These are phyloP conservation scores for Petroica traversi DNA, from an alignment of 2,113 vertebrate genomes.

Conservation along the genomic window DNA sequence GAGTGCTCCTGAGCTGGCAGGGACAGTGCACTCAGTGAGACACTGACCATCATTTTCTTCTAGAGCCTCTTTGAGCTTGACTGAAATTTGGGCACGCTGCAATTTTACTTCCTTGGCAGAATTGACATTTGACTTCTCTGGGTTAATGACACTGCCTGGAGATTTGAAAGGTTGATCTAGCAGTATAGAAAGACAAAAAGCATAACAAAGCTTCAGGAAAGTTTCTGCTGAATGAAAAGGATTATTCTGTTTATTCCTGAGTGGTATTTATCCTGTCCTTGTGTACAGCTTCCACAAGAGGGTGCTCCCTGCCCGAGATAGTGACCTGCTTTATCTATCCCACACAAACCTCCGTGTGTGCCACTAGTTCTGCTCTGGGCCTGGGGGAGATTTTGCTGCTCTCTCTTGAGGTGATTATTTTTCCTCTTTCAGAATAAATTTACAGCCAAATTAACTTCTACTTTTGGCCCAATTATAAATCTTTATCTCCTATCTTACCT, in stretches of 20 bases:
- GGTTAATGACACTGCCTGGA: background rate
- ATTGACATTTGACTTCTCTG: background rate
- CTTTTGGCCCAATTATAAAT: background rate
- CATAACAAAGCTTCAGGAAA: background rate
- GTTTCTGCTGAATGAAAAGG: background rate
- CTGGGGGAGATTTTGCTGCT: background rate
- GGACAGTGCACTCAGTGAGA: background rate
- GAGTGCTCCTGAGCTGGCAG: background rate
- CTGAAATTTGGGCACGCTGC: background rate
- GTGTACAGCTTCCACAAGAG: conserved; percentile 13
- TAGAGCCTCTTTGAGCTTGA: background rate
- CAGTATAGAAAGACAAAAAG: background rate
- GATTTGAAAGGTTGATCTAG: background rate
- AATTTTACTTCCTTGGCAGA: background rate
- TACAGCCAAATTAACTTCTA: background rate
- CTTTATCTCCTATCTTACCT: background rate
- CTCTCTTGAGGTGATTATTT: background rate
- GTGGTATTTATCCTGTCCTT: background rate
- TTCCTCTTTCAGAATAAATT: background rate
- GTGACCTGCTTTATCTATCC: background rate
- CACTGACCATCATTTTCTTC: accelerated
- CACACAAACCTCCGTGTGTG: accelerated
- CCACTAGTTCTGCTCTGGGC: background rate
- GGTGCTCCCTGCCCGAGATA: conserved; percentile 7
- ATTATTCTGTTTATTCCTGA: accelerated